Evolutionary conservation across 2,888 invertebrate species (phyloP), one percentile per base, ranked within the genome.

Genomic region (Malthinus seriepunctatus): DNA sequence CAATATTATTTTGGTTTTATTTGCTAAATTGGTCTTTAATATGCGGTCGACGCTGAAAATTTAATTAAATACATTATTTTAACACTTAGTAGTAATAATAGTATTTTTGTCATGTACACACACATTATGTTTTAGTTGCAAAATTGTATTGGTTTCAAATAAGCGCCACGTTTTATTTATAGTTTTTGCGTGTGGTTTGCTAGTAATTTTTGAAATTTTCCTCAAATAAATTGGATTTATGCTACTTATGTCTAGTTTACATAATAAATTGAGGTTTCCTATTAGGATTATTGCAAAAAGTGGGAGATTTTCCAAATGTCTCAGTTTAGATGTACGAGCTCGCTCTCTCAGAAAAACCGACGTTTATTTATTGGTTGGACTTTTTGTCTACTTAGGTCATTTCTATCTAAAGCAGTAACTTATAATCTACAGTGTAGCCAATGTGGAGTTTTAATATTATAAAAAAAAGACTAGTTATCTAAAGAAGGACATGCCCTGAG

Each of bases 11-110:
- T 49, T 23, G 23, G 45, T 58, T 53, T 53, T 50, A 54, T 50
- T 54, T 31, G 34, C 39, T n/a, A 55, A 60, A 61, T 51, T 49
- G 38, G 61, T 51, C 56, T 57, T 56, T 61, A 56, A 57, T 56
- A 50, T 50, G 56, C 56, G 61, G 56, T 38, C 12, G 48, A 34
- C 38, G 52, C 51, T 34, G 35, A 34, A 53, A 57, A 60, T 63
- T 63, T 63, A 63, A 63, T 63, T 53, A 60, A 60, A 60, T 50
- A 23, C 23, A 5, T 23, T 23, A 23, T 5, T 23, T 5, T 2
- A 23, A 23, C 23, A 23, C 23, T 23, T 23, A 23, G 23, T 23
- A 23, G 23, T 23, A 23, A 23, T 23, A 23, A 23, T 23, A 23
- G 23, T 23, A 23, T 23, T 23, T 23, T 23, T 23, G 23, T 23